Evolutionary conservation across 2,888 invertebrate genomes (phyloP), one percentile per base, ranked within the genome.

Genomic region (Ormyrus labotus): DNA sequence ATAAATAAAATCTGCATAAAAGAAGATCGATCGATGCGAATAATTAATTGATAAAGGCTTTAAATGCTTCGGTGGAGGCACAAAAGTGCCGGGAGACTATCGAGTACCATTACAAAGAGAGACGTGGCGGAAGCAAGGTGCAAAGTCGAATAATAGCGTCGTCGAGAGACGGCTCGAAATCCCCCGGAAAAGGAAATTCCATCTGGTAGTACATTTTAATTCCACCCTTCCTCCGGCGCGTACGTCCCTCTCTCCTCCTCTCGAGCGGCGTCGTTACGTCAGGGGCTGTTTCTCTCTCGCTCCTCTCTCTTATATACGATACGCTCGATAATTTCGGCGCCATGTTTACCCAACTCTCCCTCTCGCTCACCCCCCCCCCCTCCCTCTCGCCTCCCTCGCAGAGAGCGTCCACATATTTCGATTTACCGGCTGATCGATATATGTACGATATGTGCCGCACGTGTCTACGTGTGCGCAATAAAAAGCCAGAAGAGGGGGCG

Each of bases 251-350:
- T 47, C 55, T 55, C 47, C 19, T 51, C 10, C 48, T 47, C 48
- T 53, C 53, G 55, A 48, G 34, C 53, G 10, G n/a, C 4, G n/a
- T 9, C 47, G 45, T 69, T 63, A 63, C 63, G 73, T 69, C 73
- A 71, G 72, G 51, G 61, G 63, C 48, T n/a, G 68, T 10, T 53
- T 58, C 51, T 13, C 34, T 34, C 80, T 53, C 64, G 65, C 78
- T 50, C 11, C 55, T 55, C 67, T 45, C 69, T 51, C 64, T 45
- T 60, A 61, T 79, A 76, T 69, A 78, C 78, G 78, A 76, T 80
- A 77, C 84, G 84, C 82, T 84, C 84, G 84, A 85, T 85, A 85
- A 84, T 83, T 85, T 85, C 78, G 83, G 84, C 84, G 83, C 82
- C 83, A 82, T 83, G 83, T 83, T 84, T 81, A 83, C 81, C 70